These are phyloP conservation scores for Heteromormyrus szaboi DNA, from an alignment of 2,797 vertebrate species.

Conservation along the genomic window DNA sequence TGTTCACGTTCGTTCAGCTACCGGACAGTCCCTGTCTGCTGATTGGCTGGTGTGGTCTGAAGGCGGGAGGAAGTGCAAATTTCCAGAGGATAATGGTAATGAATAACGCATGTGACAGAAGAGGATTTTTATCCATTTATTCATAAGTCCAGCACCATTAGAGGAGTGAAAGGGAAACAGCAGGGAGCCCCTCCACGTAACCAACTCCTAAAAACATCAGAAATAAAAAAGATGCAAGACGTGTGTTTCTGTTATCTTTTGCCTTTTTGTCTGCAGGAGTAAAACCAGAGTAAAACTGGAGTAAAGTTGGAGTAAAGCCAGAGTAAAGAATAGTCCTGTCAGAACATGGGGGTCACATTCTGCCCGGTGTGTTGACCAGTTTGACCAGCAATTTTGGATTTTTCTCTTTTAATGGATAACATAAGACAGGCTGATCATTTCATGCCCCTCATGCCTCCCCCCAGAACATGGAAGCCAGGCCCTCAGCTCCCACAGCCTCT, in stretches of 20 bases:
- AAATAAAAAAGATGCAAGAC: neutral
- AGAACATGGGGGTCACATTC: neutral
- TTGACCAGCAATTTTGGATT: neutral
- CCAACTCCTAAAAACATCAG: neutral
- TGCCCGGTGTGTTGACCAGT: neutral
- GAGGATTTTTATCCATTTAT: neutral
- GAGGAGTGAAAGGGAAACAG: neutral
- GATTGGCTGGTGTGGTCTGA: neutral
- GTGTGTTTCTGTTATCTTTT: neutral
- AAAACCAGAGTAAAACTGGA: neutral
- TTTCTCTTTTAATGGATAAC: conserved; percentile 13
- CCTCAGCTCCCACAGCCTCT: conserved; percentile 15
- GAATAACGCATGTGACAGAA: neutral
- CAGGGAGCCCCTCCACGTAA: neutral
- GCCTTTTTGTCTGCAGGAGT: neutral
- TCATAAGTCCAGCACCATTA: neutral
- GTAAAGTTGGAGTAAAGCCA: neutral
- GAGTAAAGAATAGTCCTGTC: neutral
- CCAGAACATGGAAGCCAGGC: neutral
- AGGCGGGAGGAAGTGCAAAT: neutral
- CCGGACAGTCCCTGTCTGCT: neutral
- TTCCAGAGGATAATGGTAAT: neutral
- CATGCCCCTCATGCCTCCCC: neutral
- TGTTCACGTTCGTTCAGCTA: neutral
- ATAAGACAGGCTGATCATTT: conserved; percentile 28